Conservation (phyloP, 2,113 vertebrate genomes). For the Brienomyrus longianalis region DNA sequence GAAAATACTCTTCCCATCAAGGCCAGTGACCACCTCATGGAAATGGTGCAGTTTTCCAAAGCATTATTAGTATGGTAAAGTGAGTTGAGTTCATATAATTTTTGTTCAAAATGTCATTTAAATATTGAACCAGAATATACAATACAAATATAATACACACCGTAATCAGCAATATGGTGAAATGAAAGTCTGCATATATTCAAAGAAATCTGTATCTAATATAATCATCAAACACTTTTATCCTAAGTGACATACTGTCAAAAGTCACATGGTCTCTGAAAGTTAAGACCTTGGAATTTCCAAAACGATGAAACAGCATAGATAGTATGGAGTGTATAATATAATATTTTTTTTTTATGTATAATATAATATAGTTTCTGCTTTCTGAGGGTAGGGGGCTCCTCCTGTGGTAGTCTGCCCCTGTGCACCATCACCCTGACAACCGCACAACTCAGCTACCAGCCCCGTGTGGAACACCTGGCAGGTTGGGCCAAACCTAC, state of each 20-base stretch:
- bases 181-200: neutral
- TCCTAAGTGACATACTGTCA: neutral
- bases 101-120: neutral
- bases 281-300: neutral
- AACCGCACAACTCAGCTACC: neutral
- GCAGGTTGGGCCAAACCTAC: neutral
- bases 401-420: neutral
- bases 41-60: neutral
- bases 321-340: too few relatives aligned
- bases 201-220: neutral
- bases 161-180: neutral
- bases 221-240: neutral
- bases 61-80: neutral
- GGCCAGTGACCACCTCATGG: neutral
- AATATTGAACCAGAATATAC: neutral
- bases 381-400: neutral
- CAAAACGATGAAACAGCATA: neutral
- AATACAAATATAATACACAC: neutral
- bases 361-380: neutral
- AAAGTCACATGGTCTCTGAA: neutral
- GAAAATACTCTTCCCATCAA: neutral
- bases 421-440: neutral
- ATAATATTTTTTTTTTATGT: too few relatives aligned
- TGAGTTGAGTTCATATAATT: neutral
- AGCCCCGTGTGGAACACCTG: neutral